Percentiles rank a stretch among this genome's conserved stretches.
Conservation (phyloP, 2,113 vertebrate genomes). For the Emydura subglobosa region DNA sequence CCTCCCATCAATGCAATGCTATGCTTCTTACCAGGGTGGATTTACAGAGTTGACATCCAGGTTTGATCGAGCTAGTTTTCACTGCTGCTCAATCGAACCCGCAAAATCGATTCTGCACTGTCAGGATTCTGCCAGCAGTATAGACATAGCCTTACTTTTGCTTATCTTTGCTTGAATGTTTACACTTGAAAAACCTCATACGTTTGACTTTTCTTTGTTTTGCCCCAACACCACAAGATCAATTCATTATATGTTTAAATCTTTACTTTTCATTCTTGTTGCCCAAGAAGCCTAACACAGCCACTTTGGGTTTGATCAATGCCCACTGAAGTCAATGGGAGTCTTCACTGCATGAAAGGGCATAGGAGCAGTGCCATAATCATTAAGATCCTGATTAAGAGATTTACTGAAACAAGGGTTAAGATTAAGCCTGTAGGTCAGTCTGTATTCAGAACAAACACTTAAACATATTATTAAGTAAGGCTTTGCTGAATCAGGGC, state of each 20-base stretch:
- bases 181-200: not conserved
- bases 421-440: not conserved
- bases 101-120: too few relatives aligned
- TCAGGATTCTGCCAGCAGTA: too few relatives aligned
- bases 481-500: not conserved
- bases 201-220: not conserved
- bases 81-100: too few relatives aligned
- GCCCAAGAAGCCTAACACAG: not conserved
- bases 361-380: fast-evolving
- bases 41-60: too few relatives aligned
- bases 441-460: not conserved
- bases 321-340: not conserved
- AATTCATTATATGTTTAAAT: not conserved
- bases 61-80: too few relatives aligned
- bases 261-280: not conserved
- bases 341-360: not conserved
- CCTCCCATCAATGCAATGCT: too few relatives aligned
- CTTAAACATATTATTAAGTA: not conserved
- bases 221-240: not conserved
- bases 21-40: too few relatives aligned
- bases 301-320: not conserved
- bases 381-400: not conserved
- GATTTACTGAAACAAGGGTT: not conserved
- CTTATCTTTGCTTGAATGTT: not conserved
- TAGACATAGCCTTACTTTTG: too few relatives aligned